Evolutionary conservation across 2,888 invertebrate genomes (phyloP).

Genomic region (Tetragnatha montana): DNA sequence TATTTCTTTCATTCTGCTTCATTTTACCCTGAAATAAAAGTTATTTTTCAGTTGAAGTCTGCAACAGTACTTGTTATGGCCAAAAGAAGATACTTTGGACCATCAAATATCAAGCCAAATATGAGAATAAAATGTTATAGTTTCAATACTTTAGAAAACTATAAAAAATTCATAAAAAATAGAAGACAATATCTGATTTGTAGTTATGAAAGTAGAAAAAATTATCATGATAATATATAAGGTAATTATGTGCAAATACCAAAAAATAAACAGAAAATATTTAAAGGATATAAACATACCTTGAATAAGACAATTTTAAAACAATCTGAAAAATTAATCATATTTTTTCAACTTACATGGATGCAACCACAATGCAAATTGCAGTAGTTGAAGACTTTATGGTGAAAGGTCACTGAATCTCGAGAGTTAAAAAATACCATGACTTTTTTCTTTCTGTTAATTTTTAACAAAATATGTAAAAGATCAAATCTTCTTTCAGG

Average conservation of each 20-base stretch:
- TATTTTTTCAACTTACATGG: conserved; percentile 82
- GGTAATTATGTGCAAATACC: too few species aligned
- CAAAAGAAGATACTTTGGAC: not conserved
- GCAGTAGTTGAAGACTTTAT: conserved; percentile 96
- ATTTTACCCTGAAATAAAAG: conserved; percentile 89
- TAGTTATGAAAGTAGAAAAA: too few species aligned
- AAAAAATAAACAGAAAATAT: too few species aligned
- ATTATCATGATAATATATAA: too few species aligned
- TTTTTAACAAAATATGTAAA: conserved; percentile 97
- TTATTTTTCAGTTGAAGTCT: not conserved
- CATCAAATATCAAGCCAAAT: too few species aligned
- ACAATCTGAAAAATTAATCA: too few species aligned
- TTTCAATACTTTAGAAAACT: too few species aligned
- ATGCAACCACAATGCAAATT: conserved; percentile 96
- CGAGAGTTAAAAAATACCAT: conserved; percentile 97
- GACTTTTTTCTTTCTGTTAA: conserved; percentile 95
- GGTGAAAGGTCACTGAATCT: conserved; percentile 96
- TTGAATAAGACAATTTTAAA: too few species aligned
- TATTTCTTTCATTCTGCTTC: conserved; percentile 94
- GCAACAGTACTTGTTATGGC: not conserved
- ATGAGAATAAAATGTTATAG: too few species aligned
- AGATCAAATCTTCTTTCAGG: conserved; percentile 95
- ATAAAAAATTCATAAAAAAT: too few species aligned
- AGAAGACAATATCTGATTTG: too few species aligned
- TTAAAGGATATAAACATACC: too few species aligned